Conservation (phyloP, 37 sponge, comb jelly and placozoan genomes). For the Tethya wilhelma region DNA sequence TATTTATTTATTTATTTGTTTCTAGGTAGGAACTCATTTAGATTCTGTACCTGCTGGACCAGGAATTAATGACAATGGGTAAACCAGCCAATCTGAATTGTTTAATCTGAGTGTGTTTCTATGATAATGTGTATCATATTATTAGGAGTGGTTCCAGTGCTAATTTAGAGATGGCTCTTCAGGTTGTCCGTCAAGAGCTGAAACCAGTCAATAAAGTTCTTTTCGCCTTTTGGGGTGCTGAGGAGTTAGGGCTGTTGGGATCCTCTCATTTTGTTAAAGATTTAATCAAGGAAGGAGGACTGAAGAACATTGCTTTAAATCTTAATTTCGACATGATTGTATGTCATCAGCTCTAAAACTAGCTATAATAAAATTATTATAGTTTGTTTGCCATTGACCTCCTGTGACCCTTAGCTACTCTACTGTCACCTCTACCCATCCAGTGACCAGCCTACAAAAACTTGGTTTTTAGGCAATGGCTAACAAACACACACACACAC, state of each 20-base stretch:
- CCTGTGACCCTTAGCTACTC: no score
- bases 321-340: constrained; percentile 85
- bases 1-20: not conserved
- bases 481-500: no score
- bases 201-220: constrained; percentile 54
- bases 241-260: constrained; percentile 83
- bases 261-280: constrained; percentile 59
- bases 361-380: not conserved
- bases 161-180: constrained; percentile 76
- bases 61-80: constrained; percentile 95
- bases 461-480: no score
- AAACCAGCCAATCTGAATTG: no score
- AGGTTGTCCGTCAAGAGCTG: not conserved
- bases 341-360: not conserved
- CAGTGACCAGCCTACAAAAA: no score
- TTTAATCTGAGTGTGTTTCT: no score
- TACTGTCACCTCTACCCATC: no score
- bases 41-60: constrained; percentile 88
- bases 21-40: constrained; percentile 81
- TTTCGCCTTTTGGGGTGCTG: constrained; percentile 91
- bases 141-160: constrained; percentile 82
- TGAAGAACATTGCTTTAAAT: constrained; percentile 48
- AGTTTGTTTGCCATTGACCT: no score
- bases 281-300: constrained; percentile 37
- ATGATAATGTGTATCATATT: not conserved